These are phyloP conservation scores for Parazoanthus darwini DNA, from an alignment of 92 coral and sea anemone genomes.

Conservation along the genomic window DNA sequence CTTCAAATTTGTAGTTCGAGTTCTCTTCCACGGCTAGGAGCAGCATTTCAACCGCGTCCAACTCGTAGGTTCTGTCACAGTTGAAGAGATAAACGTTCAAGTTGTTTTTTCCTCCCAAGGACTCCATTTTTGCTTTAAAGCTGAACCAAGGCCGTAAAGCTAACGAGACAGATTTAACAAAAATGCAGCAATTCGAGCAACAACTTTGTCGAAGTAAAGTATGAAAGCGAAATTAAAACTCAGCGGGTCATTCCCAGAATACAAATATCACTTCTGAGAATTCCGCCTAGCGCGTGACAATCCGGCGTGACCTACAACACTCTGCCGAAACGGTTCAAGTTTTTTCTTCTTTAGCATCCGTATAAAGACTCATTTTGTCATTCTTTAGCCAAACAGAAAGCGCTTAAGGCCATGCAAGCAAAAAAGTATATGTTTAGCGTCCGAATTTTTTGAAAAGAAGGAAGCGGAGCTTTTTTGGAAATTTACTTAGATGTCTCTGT, in stretches of 20 bases:
- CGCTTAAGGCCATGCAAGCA: too few species aligned
- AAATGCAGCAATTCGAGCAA: neutral
- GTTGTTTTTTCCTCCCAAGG: neutral
- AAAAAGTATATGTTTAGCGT: too few species aligned
- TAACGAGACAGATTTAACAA: neutral
- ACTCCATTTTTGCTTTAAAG: conserved; percentile 3
- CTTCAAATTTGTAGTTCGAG: neutral
- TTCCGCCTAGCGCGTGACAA: neutral
- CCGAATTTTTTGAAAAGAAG: too few species aligned
- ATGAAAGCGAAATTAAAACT: conserved; percentile 22
- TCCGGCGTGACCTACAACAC: too few species aligned
- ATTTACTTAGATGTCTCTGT: too few species aligned
- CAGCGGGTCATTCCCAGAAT: neutral
- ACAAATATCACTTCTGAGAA: conserved; percentile 9
- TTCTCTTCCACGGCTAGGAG: conserved; percentile 39
- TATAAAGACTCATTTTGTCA: too few species aligned
- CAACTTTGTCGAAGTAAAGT: neutral
- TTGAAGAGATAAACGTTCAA: conserved; percentile 67
- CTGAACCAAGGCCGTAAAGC: neutral
- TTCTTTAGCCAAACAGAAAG: too few species aligned
- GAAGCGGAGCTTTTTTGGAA: too few species aligned
- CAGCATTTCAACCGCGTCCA: conserved; percentile 57
- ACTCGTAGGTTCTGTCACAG: conserved; percentile 71
- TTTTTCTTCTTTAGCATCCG: too few species aligned
- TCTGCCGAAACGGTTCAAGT: too few species aligned